Evolutionary conservation across 2,113 vertebrate species (phyloP).

Genomic region (Calidris pugnax): DNA sequence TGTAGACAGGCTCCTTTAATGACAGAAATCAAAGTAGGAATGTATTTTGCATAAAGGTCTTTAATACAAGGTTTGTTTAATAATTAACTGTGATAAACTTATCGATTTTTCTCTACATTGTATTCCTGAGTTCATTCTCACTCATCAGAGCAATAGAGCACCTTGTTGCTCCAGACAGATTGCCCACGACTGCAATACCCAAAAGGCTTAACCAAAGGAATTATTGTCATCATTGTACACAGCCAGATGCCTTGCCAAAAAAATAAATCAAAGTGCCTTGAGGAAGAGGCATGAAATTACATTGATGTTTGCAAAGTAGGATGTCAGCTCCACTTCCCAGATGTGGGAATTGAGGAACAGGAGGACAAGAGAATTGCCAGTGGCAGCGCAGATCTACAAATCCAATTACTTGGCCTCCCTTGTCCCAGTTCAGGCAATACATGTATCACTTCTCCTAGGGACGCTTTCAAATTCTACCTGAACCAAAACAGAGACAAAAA

Average conservation of each 20-base stretch:
- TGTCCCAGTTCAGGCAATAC: background rate
- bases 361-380: background rate
- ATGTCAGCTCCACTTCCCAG: background rate
- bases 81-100: background rate
- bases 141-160: background rate
- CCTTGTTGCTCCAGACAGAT: background rate
- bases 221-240: background rate
- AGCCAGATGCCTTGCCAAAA: background rate
- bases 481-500: slow-evolving; percentile 21
- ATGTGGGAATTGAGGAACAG: background rate
- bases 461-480: background rate
- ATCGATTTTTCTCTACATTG: background rate
- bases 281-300: background rate
- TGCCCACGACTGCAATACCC: background rate
- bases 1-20: background rate
- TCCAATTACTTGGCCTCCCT: background rate
- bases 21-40: background rate
- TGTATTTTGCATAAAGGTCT: background rate
- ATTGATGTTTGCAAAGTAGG: background rate
- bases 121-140: background rate
- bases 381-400: background rate
- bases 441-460: background rate
- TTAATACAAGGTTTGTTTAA: background rate
- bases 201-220: background rate
- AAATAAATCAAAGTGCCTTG: background rate